Evolutionary conservation across 2,888 invertebrate genomes (phyloP).

Genomic region (Chrysolina americana): DNA sequence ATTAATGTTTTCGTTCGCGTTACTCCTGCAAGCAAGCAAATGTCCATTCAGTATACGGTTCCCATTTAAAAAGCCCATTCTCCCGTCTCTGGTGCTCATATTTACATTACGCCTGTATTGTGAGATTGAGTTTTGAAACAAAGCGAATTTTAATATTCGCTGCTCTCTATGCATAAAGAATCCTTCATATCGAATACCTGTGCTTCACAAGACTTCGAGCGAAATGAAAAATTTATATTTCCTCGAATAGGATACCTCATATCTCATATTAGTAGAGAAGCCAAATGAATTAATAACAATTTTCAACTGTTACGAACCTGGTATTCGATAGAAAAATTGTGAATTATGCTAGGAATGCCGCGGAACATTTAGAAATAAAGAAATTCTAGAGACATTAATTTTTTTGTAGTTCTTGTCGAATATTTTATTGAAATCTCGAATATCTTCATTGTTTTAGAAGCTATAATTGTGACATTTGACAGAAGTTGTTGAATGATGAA

Average conservation of each 20-base stretch:
- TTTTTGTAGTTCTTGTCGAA: no score
- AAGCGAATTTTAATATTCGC: slow-evolving; percentile 68
- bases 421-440: no score
- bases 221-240: slow-evolving; percentile 48
- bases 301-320: no score
- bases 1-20: not conserved
- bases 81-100: slow-evolving; percentile 60
- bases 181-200: slow-evolving; percentile 63
- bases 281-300: no score
- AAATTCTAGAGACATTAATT: no score
- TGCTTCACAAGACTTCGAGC: slow-evolving; percentile 49
- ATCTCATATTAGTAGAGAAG: not conserved
- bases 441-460: no score
- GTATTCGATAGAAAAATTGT: no score
- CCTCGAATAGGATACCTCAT: slow-evolving; percentile 12
- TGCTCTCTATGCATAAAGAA: slow-evolving; percentile 64
- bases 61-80: not conserved
- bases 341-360: no score
- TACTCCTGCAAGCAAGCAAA: not conserved
- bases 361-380: no score
- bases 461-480: no score
- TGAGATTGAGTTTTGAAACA: slow-evolving; percentile 68
- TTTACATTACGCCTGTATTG: slow-evolving; percentile 67
- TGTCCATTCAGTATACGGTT: not conserved
- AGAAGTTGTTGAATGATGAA: no score